Evolutionary conservation across 2,888 invertebrate species (phyloP), one percentile per base, ranked within the genome.

Genomic region (Cantharis rustica): DNA sequence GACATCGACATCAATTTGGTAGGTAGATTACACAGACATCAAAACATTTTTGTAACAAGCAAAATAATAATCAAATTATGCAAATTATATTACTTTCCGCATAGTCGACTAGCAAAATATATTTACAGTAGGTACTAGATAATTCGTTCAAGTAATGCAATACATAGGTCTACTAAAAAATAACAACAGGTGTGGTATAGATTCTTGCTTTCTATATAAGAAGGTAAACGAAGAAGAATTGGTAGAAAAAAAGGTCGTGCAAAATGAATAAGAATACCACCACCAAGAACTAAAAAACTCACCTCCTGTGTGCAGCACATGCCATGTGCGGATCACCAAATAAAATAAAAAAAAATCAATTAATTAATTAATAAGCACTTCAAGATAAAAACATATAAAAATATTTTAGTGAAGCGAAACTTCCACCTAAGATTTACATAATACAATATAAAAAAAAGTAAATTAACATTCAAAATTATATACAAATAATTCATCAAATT

Each of bases 271-370:
- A 75, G 69, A 71, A 76, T 79, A 79, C 84, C 84, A 85, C 84
- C 86, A 86, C 85, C 86, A 81, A 83, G 82, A 84, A 82, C 78
- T 80, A 81, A 84, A 79, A 79, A 81, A 88, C 88, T 88, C 87
- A 88, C 88, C 88, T 88, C 88, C 88, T 88, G 86, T 82, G 84
- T 84, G 82, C 86, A 85, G 86, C 85, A 85, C 85, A 87, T 86
- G 86, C 86, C 86, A 85, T 82, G 85, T 83, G 86, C 84, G 85
- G 86, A 85, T 82, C 85, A 85, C 84, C 86, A 86, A 86, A 85
- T 79, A 85, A 84, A 84, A 84, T 85, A 85, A 84, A 83, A 85
- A 85, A 85, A 85, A 79, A 80, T 81, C 73, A 80, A 83, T 82
- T 83, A 83, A 76, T 77, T 79, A 79, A 80, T 80, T 79, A 78